Conservation (phyloP, 1,140 invertebrate genomes). For the Teleogryllus occipitalis region DNA sequence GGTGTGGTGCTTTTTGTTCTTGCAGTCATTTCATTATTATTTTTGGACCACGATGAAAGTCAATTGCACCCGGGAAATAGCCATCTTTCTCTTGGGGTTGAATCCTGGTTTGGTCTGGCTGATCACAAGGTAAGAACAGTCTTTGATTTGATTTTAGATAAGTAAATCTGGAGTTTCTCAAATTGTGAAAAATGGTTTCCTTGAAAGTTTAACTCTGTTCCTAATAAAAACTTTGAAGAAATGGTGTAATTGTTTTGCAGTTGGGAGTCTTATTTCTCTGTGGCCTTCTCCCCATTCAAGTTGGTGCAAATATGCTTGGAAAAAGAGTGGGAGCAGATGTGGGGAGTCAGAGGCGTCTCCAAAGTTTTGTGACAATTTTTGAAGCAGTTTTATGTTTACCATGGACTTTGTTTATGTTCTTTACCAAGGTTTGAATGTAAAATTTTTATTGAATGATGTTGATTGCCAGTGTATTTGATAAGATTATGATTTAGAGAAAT, state of each 20-base stretch:
- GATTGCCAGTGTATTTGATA: neutral
- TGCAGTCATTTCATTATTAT: conserved; percentile 18
- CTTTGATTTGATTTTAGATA: neutral
- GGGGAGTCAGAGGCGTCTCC: conserved; percentile 18
- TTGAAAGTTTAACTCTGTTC: neutral
- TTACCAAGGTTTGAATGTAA: conserved; percentile 10
- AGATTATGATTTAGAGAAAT: too few species aligned
- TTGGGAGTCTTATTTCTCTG: conserved; percentile 19
- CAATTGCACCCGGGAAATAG: conserved; percentile 16
- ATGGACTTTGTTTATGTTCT: conserved; percentile 11
- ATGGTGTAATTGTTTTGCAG: neutral
- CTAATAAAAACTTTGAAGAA: neutral
- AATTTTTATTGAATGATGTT: neutral
- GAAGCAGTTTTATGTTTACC: conserved; percentile 20
- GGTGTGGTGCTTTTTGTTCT: conserved; percentile 19
- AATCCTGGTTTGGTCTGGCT: conserved; percentile 23
- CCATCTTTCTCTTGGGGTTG: conserved; percentile 11
- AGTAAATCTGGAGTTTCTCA: too few species aligned
- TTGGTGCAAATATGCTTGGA: conserved; percentile 16
- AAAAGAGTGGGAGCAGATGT: conserved; percentile 17
- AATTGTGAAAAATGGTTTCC: too few species aligned
- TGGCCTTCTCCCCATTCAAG: conserved; percentile 10
- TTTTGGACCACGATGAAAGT: conserved; percentile 24
- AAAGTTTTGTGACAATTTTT: conserved; percentile 15
- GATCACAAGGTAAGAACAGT: conserved; percentile 23